Base-by-base conservation (phyloP, 1,140 invertebrate species). In the Cyclargus thomasi region DNA sequence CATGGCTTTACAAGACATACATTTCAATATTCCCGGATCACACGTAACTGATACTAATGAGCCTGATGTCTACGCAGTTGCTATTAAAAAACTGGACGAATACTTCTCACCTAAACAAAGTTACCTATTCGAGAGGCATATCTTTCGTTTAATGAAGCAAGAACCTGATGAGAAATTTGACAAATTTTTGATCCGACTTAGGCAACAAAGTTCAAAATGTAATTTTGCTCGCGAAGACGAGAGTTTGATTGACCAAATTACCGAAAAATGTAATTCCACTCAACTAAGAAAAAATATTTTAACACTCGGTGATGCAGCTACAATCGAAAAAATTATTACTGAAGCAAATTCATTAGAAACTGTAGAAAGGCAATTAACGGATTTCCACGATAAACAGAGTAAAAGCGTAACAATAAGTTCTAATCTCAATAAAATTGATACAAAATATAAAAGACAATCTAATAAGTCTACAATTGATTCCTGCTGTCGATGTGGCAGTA, bases 31-130 rank as follows among this genome's bases (percentile, higher is more conserved):
- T n/a, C 77, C 78, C 2, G 69, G 64, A 1, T 68, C 66, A 11
- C 1, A 70, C 66, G 20, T 53, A 11, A 53, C 8, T 8, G 17
- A 53, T 64, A 16, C 20, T n/a, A 22, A 39, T 2, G 10, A 21
- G 16, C 14, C 14, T 39, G 71, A 79, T 17, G 29, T 74, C 0
- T 77, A 70, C 63, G 29, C 68, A n/a, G 57, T 67, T 8, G 75
- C 75, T 11, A 70, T 78, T 57, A 14, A 62, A n/a, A 81, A 77
- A 68, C 65, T 79, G 7, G 71, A 80, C 59, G 63, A 59, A n/a
- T 78, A 77, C 62, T 81, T 81, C 63, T 35, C 65, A 10, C 77
- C 77, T 11, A 78, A 81, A 39, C 74, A 79, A 62, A 77, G 69
- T 63, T 73, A 72, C 55, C 20, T 73, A 11, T 76, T 67, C 21